Percentiles rank a stretch among this genome's conserved stretches.
These are phyloP conservation scores for Spisula solida DNA, from an alignment of 2,888 invertebrate genomes.

Conservation along the genomic window DNA sequence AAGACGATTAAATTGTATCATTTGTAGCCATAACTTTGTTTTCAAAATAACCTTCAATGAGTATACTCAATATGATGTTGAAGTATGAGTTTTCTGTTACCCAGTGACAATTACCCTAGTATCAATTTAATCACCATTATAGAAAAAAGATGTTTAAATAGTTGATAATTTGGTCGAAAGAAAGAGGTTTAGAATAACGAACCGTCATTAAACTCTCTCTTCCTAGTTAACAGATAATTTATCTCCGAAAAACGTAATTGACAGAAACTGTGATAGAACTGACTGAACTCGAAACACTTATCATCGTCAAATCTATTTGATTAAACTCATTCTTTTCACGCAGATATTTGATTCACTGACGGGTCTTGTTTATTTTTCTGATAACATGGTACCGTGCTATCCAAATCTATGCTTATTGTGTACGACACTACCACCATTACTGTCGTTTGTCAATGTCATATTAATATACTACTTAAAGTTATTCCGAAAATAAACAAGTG, in stretches of 20 bases:
- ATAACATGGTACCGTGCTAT: background rate
- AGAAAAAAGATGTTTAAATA: too few species aligned
- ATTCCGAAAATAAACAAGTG: too few species aligned
- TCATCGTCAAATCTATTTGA: background rate
- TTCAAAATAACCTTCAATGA: too few species aligned
- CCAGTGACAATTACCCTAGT: too few species aligned
- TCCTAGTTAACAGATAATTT: background rate
- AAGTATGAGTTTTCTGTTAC: too few species aligned
- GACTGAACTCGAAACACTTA: background rate
- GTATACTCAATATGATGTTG: too few species aligned
- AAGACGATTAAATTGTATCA: too few species aligned
- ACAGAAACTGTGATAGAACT: background rate
- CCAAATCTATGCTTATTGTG: background rate
- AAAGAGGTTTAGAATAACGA: too few species aligned
- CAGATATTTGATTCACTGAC: background rate
- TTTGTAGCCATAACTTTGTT: too few species aligned
- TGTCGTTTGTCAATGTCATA: background rate
- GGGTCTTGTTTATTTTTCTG: background rate
- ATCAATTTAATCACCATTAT: too few species aligned
- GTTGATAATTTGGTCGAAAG: too few species aligned
- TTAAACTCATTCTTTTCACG: background rate
- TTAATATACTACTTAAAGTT: background rate
- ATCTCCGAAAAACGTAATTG: background rate
- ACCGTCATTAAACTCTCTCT: too few species aligned
- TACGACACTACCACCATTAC: background rate